Percentiles rank a stretch among this genome's conserved stretches.
Conservation (phyloP, 2,888 invertebrate genomes). For the Deilephila porcellus region DNA sequence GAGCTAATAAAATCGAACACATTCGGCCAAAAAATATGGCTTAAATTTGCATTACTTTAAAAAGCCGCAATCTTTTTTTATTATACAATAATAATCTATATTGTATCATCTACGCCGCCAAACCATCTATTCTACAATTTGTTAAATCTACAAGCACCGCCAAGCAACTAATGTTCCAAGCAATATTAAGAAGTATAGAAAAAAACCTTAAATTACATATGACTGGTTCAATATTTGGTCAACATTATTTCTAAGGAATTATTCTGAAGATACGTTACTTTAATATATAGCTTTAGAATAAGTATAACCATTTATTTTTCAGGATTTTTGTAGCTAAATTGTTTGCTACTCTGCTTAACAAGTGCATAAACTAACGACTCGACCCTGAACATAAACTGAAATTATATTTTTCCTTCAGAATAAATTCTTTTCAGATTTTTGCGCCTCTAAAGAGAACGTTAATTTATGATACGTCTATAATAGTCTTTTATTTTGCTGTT, state of each 20-base stretch:
- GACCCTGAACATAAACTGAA: neutral
- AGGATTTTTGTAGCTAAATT: too few relatives aligned
- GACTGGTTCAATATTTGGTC: constrained; percentile 24
- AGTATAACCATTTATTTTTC: too few relatives aligned
- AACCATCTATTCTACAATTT: constrained; percentile 15
- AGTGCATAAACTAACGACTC: too few relatives aligned
- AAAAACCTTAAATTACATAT: constrained; percentile 11
- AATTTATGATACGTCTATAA: constrained; percentile 18
- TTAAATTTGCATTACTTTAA: neutral
- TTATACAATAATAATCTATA: neutral
- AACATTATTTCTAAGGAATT: constrained; percentile 14
- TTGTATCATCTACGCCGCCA: neutral
- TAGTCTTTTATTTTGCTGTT: constrained; percentile 5
- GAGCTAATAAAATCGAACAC: neutral
- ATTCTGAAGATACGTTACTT: neutral
- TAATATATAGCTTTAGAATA: too few relatives aligned
- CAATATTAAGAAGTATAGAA: constrained; percentile 13
- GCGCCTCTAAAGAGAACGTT: constrained; percentile 20
- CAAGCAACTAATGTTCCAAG: constrained; percentile 10
- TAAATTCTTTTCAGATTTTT: neutral
- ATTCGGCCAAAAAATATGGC: neutral
- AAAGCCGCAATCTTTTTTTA: neutral
- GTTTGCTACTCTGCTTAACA: too few relatives aligned
- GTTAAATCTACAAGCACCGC: constrained; percentile 13
- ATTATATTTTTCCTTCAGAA: neutral